Conservation (phyloP, 2,888 invertebrate genomes). For the Lomographa bimaculata region DNA sequence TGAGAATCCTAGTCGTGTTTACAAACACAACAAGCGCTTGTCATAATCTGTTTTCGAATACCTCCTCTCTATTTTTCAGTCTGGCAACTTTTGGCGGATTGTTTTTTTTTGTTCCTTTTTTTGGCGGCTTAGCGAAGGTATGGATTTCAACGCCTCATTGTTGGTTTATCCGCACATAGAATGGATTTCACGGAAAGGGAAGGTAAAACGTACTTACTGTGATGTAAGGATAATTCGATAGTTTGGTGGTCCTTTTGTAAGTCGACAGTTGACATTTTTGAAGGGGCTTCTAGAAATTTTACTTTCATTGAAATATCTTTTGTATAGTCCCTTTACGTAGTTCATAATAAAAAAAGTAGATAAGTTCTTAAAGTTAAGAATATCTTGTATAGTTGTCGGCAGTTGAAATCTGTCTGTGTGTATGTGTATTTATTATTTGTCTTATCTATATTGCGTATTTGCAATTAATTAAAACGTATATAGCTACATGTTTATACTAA, state of each 20-base stretch:
- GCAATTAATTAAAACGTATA: too few relatives aligned
- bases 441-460: too few relatives aligned
- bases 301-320: slow-evolving; percentile 55
- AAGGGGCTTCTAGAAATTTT: slow-evolving; percentile 53
- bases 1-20: slow-evolving; percentile 65
- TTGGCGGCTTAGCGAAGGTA: slow-evolving; percentile 60
- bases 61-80: slow-evolving; percentile 74
- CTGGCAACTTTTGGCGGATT: slow-evolving; percentile 66
- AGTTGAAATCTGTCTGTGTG: too few relatives aligned
- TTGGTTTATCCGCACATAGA: slow-evolving; percentile 66
- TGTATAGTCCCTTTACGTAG: too few relatives aligned
- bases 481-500: too few relatives aligned
- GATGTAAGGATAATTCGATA: slow-evolving; percentile 59
- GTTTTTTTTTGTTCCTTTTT: slow-evolving; percentile 72
- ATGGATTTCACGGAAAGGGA: slow-evolving; percentile 71
- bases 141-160: slow-evolving; percentile 80
- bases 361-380: too few relatives aligned
- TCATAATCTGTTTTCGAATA: slow-evolving; percentile 79
- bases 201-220: slow-evolving; percentile 60
- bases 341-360: too few relatives aligned
- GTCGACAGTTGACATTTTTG: slow-evolving; percentile 66
- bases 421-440: too few relatives aligned
- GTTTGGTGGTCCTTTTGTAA: slow-evolving; percentile 66
- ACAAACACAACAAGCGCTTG: slow-evolving; percentile 82
- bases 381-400: too few relatives aligned